These are phyloP conservation scores for Poeciliopsis presidionis DNA, from an alignment of 2,797 vertebrate species.

Conservation along the genomic window DNA sequence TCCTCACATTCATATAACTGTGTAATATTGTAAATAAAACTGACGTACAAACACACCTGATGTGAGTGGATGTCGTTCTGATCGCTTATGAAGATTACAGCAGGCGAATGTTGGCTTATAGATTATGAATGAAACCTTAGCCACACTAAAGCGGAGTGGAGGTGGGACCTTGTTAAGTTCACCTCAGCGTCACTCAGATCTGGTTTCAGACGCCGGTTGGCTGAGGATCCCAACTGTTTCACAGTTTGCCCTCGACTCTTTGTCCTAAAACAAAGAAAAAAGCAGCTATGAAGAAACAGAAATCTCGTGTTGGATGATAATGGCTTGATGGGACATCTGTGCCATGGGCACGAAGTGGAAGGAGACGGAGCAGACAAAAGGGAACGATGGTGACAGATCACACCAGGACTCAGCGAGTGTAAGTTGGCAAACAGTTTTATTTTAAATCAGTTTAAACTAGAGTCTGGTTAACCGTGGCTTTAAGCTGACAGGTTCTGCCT, in stretches of 20 bases:
- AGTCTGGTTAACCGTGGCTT: background rate
- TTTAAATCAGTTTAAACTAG: background rate
- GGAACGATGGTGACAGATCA: conserved; percentile 59
- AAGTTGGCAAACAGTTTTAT: conserved; percentile 67
- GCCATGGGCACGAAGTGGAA: conserved; percentile 75
- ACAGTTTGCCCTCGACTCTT: background rate
- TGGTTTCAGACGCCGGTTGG: conserved; percentile 70
- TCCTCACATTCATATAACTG: conserved; percentile 47
- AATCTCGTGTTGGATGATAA: conserved; percentile 38
- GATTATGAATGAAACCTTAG: conserved; percentile 69
- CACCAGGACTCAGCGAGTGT: conserved; percentile 73
- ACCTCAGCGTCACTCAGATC: conserved; percentile 45
- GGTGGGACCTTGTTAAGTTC: conserved; percentile 44
- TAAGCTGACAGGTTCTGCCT: background rate
- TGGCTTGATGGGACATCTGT: conserved; percentile 53
- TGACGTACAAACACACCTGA: conserved; percentile 67
- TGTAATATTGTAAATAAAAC: conserved; percentile 83
- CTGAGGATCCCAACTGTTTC: conserved; percentile 24
- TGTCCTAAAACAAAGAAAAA: background rate
- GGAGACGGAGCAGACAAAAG: conserved; percentile 55
- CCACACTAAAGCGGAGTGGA: conserved; percentile 27
- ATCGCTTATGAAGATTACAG: background rate
- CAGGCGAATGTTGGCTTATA: conserved; percentile 20
- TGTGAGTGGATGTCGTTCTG: conserved; percentile 11
- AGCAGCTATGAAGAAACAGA: conserved; percentile 27